Evolutionary conservation across 2,113 vertebrate species (phyloP).

Genomic region (Anarrhichthys ocellatus): DNA sequence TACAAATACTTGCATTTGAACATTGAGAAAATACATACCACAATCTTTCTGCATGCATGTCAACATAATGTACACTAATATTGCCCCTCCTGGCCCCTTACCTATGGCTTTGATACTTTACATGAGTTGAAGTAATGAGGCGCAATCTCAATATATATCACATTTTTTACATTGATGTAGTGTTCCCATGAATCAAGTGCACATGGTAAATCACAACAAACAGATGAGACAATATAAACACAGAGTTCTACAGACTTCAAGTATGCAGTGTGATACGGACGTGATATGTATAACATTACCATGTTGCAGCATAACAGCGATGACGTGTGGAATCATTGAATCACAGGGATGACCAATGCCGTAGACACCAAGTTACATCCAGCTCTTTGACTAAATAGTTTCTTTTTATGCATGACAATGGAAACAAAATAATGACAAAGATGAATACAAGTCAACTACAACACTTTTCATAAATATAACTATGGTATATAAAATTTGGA

Average conservation of each 20-base stretch:
- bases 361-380: constrained; percentile 68
- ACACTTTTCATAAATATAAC: constrained; percentile 80
- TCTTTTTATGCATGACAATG: constrained; percentile 53
- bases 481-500: constrained; percentile 82
- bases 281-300: constrained; percentile 50
- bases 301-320: constrained; percentile 37
- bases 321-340: constrained; percentile 37
- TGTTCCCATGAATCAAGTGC: constrained; percentile 42
- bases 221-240: constrained; percentile 68
- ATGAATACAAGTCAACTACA: constrained; percentile 63
- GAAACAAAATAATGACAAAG: constrained; percentile 65
- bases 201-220: constrained; percentile 56
- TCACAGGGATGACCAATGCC: constrained; percentile 42
- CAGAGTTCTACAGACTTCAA: constrained; percentile 63
- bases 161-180: constrained; percentile 43
- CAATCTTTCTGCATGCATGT: constrained; percentile 73
- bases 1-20: constrained; percentile 82
- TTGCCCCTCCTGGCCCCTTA: constrained; percentile 32
- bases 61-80: constrained; percentile 57
- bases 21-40: constrained; percentile 77
- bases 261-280: constrained; percentile 51
- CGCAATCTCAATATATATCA: constrained; percentile 48
- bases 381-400: constrained; percentile 54
- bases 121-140: constrained; percentile 58
- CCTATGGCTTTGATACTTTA: constrained; percentile 72